Conservation (phyloP, 2,888 invertebrate genomes). For the Dasysyrphus tricinctus region DNA sequence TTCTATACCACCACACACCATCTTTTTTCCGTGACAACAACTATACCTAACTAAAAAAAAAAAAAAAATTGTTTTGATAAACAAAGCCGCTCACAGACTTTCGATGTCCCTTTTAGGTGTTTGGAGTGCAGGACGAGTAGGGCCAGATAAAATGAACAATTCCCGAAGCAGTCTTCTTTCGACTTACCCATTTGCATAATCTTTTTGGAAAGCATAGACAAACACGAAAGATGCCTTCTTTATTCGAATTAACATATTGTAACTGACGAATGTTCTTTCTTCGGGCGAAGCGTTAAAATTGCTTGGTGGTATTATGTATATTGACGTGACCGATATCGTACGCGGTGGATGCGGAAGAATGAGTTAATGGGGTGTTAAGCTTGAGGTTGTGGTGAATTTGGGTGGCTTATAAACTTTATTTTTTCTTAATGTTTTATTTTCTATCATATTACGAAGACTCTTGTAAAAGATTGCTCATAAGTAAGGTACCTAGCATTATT, state of each 20-base stretch:
- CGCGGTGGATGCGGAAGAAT: background rate
- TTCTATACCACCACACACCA: background rate
- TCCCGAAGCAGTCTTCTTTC: conserved; percentile 33
- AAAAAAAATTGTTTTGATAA: background rate
- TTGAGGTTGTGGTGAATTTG: background rate
- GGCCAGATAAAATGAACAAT: conserved; percentile 30
- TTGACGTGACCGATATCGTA: too few relatives aligned
- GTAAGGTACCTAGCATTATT: too few relatives aligned
- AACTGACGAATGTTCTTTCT: conserved; percentile 10
- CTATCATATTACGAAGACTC: too few relatives aligned
- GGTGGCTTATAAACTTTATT: background rate
- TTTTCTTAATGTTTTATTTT: too few relatives aligned
- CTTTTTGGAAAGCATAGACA: conserved; percentile 42
- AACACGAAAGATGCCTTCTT: conserved; percentile 19
- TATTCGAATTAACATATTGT: conserved; percentile 49
- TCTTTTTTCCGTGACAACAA: conserved; percentile 1
- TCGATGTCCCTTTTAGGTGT: background rate
- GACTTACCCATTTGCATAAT: conserved; percentile 65
- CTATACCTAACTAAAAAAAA: background rate
- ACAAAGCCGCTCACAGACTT: conserved; percentile 16
- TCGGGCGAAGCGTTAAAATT: background rate
- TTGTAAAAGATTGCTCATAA: too few relatives aligned
- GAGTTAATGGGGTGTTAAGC: background rate
- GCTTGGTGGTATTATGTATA: background rate
- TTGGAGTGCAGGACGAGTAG: background rate